Evolutionary conservation across 2,888 invertebrate genomes (phyloP), one percentile per base, ranked within the genome.

Genomic region (Clusia tigrina): DNA sequence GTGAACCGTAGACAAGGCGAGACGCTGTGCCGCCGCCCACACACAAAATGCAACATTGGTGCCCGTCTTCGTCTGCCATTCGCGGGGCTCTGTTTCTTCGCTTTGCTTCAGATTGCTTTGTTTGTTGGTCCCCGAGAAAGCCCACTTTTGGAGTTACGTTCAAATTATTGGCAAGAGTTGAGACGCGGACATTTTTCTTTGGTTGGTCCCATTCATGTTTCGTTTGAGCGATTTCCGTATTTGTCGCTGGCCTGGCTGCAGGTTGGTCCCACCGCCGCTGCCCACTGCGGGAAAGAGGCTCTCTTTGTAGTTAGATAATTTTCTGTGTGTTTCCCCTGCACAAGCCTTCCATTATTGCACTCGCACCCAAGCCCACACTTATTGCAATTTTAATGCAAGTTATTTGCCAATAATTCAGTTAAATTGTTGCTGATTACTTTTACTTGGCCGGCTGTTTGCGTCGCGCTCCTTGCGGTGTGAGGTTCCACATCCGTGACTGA

Each of bases 21-120:
- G 48, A 20, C 48, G 22, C 15, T 48, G 48, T 17, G 42, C 42
- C 20, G 20, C 48, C 48, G 48, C 48, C 48, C 48, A 48, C 48
- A 48, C 15, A 48, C 6, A 32, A 42, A 48, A 48, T 48, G 48
- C 20, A 3, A 18, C 48, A 48, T n/a, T 42, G 12, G 12, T n/a
- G 42, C 15, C 15, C 18, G 48, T 48, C 18, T 48, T 2, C 20
- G 22, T 18, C 48, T 6, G 48, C 22, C 42, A 12, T 6, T 42
- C 42, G 42, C 6, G 6, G 6, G 32, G n/a, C 15, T 42, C 42
- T 6, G 48, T 48, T 22, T 20, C 20, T 22, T 15, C 48, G 48
- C 22, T 20, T 48, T 5, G 42, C n/a, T 32, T 32, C 42, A 32
- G 32, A 15, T n/a, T 42, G 42, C n/a, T 42, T 17, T 42, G 42